Conservation (phyloP, 2,113 vertebrate species). For the Anguilla japonica region DNA sequence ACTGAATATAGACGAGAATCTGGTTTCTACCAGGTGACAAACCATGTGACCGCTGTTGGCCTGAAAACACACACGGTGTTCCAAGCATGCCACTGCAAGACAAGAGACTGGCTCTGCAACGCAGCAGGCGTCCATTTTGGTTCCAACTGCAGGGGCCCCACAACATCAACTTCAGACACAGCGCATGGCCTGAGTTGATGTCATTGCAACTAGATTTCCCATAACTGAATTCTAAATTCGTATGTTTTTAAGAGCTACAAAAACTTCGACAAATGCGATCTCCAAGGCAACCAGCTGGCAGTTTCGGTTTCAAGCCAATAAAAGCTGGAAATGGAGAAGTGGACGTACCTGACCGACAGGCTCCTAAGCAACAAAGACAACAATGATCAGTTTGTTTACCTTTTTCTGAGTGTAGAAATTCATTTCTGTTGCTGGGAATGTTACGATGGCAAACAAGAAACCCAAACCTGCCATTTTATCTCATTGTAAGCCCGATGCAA, state of each 20-base stretch:
- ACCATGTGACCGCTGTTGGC: not conserved
- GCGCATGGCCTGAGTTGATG: not conserved
- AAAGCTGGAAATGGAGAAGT: not conserved
- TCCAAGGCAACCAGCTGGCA: not conserved
- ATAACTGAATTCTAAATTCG: not conserved
- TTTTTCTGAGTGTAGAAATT: not conserved
- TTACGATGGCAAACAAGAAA: not conserved
- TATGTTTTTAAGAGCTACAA: not conserved
- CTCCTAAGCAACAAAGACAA: not conserved
- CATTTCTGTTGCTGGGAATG: not conserved
- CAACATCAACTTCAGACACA: not conserved
- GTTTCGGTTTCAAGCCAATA: not conserved
- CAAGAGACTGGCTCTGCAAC: not conserved
- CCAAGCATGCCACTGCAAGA: not conserved
- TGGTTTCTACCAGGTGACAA: not conserved
- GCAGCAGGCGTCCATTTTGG: not conserved
- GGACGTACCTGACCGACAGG: not conserved
- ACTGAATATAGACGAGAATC: not conserved
- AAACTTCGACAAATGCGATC: not conserved
- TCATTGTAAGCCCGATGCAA: not conserved
- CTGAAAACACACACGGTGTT: not conserved
- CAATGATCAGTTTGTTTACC: not conserved
- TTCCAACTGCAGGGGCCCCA: not conserved
- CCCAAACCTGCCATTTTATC: not conserved
- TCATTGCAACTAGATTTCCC: not conserved